These are phyloP conservation scores for Heterohyrax brucei DNA, from an alignment of 2,797 vertebrate genomes.

Conservation along the genomic window DNA sequence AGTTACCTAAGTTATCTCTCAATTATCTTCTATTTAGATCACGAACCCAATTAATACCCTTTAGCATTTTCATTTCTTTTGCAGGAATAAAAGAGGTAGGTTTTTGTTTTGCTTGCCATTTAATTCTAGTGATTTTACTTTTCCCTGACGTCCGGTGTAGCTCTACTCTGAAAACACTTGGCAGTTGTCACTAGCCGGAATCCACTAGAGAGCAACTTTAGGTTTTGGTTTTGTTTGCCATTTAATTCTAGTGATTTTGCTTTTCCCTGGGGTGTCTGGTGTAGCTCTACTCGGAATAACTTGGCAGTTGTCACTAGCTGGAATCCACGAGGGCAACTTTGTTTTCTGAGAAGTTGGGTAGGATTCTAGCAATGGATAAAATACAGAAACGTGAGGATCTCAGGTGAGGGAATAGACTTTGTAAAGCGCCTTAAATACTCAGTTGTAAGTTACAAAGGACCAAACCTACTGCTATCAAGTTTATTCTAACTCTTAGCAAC, in stretches of 20 bases:
- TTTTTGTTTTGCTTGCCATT: neutral
- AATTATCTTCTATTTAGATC: constrained; percentile 15
- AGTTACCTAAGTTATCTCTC: neutral
- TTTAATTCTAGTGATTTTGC: neutral
- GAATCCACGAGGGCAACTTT: no score
- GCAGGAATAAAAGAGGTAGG: constrained; percentile 18
- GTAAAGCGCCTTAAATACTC: neutral
- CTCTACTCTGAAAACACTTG: no score
- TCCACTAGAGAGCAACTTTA: no score
- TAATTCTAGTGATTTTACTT: neutral
- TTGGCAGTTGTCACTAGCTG: no score
- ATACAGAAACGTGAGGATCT: neutral
- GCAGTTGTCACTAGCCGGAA: no score
- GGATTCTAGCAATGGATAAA: neutral
- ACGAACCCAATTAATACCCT: neutral
- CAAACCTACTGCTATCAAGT: no score
- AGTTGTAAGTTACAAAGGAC: neutral
- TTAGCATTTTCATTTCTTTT: constrained; percentile 17
- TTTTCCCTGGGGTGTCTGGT: neutral
- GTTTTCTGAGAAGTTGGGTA: neutral
- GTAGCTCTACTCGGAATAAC: no score
- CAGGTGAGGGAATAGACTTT: neutral
- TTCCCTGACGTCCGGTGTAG: no score
- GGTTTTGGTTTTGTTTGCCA: neutral
- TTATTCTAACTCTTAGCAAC: no score